These are phyloP conservation scores for Allacma fusca DNA, from an alignment of 2,888 invertebrate genomes.

Conservation along the genomic window DNA sequence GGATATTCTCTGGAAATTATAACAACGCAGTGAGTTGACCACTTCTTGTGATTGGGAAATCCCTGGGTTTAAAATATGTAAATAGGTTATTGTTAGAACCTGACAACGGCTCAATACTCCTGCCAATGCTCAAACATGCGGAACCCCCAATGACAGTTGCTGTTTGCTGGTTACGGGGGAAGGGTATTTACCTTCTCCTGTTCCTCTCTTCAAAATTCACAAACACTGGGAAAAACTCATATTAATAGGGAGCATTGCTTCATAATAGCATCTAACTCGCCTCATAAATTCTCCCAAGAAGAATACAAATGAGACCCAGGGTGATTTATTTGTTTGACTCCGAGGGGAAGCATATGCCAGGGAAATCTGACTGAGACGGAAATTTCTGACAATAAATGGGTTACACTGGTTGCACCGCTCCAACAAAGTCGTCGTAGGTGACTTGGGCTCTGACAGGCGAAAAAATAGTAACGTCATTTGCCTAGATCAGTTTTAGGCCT, in stretches of 20 bases:
- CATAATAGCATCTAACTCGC: not conserved
- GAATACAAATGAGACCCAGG: constrained; percentile 6
- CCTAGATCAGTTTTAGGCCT: not conserved
- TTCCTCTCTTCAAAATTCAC: no score
- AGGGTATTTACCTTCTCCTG: no score
- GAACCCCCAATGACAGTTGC: no score
- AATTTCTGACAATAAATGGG: not conserved
- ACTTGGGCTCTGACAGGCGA: not conserved
- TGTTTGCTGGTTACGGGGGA: no score
- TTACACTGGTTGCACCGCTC: not conserved
- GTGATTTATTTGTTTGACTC: not conserved
- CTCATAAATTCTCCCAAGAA: not conserved
- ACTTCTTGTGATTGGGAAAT: no score
- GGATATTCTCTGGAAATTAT: no score
- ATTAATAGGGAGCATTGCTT: not conserved
- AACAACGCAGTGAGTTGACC: no score
- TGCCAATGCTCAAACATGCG: no score
- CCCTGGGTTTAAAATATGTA: no score
- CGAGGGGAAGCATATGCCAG: not conserved
- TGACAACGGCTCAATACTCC: no score
- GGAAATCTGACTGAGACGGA: not conserved
- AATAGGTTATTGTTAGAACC: no score
- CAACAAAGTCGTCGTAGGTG: not conserved
- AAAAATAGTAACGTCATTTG: not conserved
- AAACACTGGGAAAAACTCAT: not conserved